Evolutionary conservation across 2,888 invertebrate species (phyloP).

Genomic region (Metellina segmentata): DNA sequence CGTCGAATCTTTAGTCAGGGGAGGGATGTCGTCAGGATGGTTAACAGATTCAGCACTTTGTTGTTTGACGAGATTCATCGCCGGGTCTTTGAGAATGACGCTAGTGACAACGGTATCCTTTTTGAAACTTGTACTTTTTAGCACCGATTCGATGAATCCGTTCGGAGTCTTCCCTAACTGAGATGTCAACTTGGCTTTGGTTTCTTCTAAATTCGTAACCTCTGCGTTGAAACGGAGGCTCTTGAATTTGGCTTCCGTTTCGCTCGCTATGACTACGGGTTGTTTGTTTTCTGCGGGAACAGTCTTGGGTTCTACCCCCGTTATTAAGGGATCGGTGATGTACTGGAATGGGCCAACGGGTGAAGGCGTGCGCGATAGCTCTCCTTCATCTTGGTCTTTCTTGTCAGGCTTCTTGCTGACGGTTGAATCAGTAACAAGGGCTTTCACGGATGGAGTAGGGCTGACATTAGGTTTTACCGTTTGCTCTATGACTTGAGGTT

Average conservation of each 20-base stretch:
- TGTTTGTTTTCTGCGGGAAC: not conserved
- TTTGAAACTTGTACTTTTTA: constrained; percentile 21
- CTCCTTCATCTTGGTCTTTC: constrained; percentile 49
- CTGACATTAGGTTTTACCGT: not conserved
- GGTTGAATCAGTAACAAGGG: not conserved
- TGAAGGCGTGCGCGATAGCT: constrained; percentile 66
- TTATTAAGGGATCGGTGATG: constrained; percentile 69
- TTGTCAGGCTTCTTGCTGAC: constrained; percentile 17
- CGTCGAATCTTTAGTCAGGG: not conserved
- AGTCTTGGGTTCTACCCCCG: constrained; percentile 33
- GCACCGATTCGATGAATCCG: constrained; percentile 43
- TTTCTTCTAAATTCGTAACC: constrained; percentile 38
- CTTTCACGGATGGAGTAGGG: not conserved
- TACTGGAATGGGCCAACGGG: constrained; percentile 67
- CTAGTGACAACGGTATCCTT: not conserved
- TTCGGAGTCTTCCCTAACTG: constrained; percentile 24
- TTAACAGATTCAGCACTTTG: not conserved
- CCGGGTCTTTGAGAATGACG: not conserved
- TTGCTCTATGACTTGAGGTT: not conserved
- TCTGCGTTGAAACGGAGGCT: constrained; percentile 62
- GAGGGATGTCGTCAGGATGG: not conserved
- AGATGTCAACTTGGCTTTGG: not conserved
- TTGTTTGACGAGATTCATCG: not conserved
- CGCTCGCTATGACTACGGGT: not conserved
- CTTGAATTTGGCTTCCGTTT: constrained; percentile 46